phyloP scores from a whole-genome alignment of 2,888 invertebrate genomes.

The Drosophila ochracea region DNA sequence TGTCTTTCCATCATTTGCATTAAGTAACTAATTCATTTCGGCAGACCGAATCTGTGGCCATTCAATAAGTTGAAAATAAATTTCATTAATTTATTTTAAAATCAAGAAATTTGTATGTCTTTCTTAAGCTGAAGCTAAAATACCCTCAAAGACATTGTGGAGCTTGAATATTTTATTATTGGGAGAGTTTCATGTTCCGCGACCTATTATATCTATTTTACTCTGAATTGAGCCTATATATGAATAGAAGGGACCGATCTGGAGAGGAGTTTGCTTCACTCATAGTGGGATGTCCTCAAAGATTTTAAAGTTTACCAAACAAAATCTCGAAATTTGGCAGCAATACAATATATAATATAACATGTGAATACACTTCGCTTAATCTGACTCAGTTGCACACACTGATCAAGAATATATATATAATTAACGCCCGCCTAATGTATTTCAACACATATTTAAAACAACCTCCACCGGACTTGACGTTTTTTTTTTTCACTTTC shows the following conservation, averaged over 20 bases:
- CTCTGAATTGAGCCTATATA: too few relatives aligned
- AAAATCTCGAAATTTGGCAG: background rate
- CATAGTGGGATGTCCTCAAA: background rate
- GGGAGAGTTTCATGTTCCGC: too few relatives aligned
- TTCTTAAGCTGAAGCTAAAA: background rate
- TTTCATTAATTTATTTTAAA: slow-evolving; percentile 58
- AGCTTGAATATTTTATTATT: too few relatives aligned
- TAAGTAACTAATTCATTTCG: slow-evolving; percentile 22
- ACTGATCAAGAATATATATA: background rate
- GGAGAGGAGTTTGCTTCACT: background rate
- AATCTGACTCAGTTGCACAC: background rate
- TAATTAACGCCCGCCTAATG: background rate
- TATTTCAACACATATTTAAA: background rate
- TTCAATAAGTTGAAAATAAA: slow-evolving; percentile 55
- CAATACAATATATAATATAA: background rate
- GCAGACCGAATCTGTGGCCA: slow-evolving; percentile 17
- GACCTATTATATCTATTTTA: too few relatives aligned
- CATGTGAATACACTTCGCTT: background rate
- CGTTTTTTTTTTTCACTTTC: background rate
- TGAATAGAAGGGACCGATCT: background rate
- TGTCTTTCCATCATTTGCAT: slow-evolving; percentile 41
- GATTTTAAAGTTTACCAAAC: background rate
- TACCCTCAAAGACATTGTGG: background rate
- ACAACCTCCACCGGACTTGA: background rate
- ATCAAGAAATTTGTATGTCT: background rate